Base-by-base conservation (phyloP, 1,140 invertebrate genomes). In the Steinernema khuongi region DNA sequence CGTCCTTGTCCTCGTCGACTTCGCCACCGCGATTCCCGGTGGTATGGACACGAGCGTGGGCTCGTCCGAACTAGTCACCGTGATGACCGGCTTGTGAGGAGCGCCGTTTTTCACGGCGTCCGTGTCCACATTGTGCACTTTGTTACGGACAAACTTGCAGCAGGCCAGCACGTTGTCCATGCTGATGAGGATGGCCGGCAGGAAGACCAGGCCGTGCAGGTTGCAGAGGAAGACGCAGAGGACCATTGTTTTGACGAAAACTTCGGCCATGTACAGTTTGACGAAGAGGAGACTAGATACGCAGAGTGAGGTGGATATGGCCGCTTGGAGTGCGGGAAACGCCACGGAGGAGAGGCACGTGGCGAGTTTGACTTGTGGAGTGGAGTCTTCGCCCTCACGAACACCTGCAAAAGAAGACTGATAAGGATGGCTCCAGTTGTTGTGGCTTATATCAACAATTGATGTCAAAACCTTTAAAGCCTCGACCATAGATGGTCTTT, bases 341-440 rank as follows among this genome's bases (percentile, higher is more conserved):
- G 82, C 82, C 0, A 83, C 84, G 18, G 82, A 83, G 1, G 82
- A 83, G 1, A 83, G 74, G 66, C 84, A 85, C 60, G 83, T 85
- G 17, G 79, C 82, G n/a, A 83, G 76, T 32, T 82, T 80, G 31
- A 71, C 74, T 31, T 76, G 41, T 4, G 82, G 77, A 17, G 68
- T 50, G n/a, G 79, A 77, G 50, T 72, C 70, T 17, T 77, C 75
- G 30, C 79, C 73, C 31, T 77, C 75, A 74, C 73, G 75, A 28
- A 77, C 73, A 17, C 71, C 70, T 74, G 67, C 2, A 72, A 67
- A n/a, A 66, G 1, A 28, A n/a, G n/a, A n/a, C n/a, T n/a, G n/a
- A n/a, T n/a, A n/a, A n/a, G n/a, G n/a, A n/a, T n/a, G n/a, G n/a
- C n/a, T n/a, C n/a, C n/a, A n/a, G n/a, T n/a, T n/a, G n/a, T n/a